Percentiles rank a stretch among this genome's conserved stretches.
Evolutionary conservation across 1,140 invertebrate species (phyloP).

Genomic region (Protaetia brevitarsis): DNA sequence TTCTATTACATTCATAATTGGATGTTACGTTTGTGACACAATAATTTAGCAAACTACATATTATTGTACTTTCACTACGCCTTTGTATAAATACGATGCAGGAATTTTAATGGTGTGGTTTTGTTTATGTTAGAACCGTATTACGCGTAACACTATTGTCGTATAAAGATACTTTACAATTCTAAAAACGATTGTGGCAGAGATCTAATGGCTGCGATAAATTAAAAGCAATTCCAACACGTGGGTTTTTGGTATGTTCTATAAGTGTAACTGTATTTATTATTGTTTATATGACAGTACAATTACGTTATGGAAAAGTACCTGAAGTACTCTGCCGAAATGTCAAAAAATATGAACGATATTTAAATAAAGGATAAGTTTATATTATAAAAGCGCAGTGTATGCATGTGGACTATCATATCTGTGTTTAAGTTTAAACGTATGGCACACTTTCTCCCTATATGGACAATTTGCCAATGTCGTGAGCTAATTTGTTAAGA

Average conservation of each 20-base stretch:
- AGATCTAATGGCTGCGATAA: not conserved
- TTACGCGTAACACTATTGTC: not conserved
- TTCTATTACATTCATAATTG: not conserved
- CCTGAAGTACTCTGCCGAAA: no score
- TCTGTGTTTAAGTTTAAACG: no score
- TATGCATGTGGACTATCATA: no score
- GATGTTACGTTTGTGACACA: not conserved
- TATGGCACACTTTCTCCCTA: no score
- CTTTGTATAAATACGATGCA: not conserved
- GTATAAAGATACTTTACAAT: not conserved
- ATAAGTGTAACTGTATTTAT: no score
- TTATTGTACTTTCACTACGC: not conserved
- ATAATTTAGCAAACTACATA: slow-evolving; percentile 11
- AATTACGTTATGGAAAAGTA: no score
- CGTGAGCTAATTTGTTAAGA: no score
- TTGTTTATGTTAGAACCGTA: slow-evolving; percentile 1
- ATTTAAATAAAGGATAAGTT: no score
- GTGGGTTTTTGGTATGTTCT: not conserved
- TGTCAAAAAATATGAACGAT: no score
- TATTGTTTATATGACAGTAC: no score
- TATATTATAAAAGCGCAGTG: no score
- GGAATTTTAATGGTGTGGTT: not conserved
- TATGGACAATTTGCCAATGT: no score
- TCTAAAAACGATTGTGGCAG: not conserved
- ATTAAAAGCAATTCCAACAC: not conserved